Conservation (phyloP, 2,113 vertebrate genomes). For the Carassius carassius region DNA sequence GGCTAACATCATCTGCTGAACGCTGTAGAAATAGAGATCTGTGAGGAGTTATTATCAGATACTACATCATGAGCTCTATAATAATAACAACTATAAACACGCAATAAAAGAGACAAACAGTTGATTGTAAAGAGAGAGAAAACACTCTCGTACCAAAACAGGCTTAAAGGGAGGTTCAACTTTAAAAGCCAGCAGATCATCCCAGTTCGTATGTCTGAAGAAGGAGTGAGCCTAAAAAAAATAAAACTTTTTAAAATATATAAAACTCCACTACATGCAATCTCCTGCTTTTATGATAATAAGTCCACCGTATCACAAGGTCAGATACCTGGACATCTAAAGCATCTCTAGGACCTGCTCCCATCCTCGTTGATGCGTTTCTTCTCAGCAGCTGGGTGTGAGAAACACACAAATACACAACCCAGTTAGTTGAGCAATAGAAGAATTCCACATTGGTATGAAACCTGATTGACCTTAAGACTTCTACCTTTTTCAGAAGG, state of each 20-base stretch:
- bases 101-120: not conserved
- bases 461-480: not conserved
- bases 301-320: not conserved
- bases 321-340: conserved; percentile 88
- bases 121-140: conserved; percentile 27
- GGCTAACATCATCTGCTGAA: conserved; percentile 97
- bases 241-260: not conserved
- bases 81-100: not conserved
- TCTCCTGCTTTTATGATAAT: not conserved
- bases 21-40: conserved; percentile 74
- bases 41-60: not conserved
- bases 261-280: not conserved
- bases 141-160: conserved; percentile 81
- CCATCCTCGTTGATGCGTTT: conserved; percentile 91
- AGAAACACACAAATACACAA: not conserved
- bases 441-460: not conserved
- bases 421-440: not conserved
- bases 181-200: conserved; percentile 90
- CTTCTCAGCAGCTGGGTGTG: conserved; percentile 90
- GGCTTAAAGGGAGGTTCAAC: conserved; percentile 96
- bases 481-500: conserved; percentile 91
- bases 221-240: conserved; percentile 85
- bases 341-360: conserved; percentile 88
- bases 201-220: conserved; percentile 96
- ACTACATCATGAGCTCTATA: not conserved